Evolutionary conservation across 2,113 vertebrate species (phyloP).

Genomic region (Dasyornis broadbenti): DNA sequence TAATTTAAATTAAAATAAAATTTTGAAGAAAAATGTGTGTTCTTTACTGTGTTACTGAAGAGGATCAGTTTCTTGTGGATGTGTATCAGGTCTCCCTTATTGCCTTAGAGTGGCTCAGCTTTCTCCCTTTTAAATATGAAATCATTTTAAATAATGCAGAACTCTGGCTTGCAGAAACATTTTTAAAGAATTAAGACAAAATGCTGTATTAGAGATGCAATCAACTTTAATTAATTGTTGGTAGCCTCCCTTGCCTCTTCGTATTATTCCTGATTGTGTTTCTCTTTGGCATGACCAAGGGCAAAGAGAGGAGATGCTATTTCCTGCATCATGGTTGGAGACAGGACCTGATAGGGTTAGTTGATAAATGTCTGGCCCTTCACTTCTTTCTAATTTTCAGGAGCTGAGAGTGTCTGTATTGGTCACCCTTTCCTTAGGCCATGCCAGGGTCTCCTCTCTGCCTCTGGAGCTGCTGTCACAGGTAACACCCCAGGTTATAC

Average conservation of each 20-base stretch:
- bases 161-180: neutral
- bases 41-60: neutral
- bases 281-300: neutral
- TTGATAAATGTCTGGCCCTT: neutral
- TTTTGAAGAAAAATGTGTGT: slow-evolving; percentile 82
- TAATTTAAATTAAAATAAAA: slow-evolving; percentile 83
- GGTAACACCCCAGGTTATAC: neutral
- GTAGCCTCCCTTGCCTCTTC: neutral
- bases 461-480: neutral
- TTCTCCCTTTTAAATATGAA: neutral
- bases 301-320: neutral
- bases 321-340: rapidly evolving
- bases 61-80: neutral
- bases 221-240: neutral
- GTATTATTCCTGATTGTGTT: neutral
- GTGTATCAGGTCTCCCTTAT: neutral
- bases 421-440: neutral
- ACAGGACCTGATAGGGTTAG: neutral
- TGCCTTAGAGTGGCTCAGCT: neutral
- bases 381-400: neutral
- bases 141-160: neutral
- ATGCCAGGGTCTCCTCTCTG: neutral
- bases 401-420: neutral
- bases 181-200: neutral
- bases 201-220: neutral